These are phyloP conservation scores for Colius striatus DNA, from an alignment of 2,113 vertebrate species.

Conservation along the genomic window DNA sequence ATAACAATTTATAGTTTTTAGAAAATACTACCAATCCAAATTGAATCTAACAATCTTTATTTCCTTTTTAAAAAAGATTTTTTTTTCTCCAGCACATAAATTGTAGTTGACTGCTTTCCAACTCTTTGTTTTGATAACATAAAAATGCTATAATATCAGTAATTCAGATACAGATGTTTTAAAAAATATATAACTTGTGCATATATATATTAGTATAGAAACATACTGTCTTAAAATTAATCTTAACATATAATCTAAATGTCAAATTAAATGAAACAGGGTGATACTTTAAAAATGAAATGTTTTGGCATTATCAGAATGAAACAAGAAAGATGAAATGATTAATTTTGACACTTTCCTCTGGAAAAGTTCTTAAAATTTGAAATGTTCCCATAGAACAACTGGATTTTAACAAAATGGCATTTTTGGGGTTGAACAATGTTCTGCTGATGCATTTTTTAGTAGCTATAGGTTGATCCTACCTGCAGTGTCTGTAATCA, in stretches of 20 bases:
- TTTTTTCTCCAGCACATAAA: neutral
- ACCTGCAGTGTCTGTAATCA: neutral
- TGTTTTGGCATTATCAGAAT: constrained; percentile 35
- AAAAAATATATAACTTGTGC: neutral
- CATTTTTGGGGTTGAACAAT: neutral
- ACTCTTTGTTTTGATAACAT: neutral
- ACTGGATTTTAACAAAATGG: neutral
- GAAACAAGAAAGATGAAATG: constrained; percentile 15
- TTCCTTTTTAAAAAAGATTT: neutral
- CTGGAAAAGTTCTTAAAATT: neutral
- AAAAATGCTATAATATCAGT: neutral
- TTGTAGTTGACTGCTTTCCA: neutral
- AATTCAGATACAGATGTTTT: neutral
- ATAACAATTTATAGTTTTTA: neutral
- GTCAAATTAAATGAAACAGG: neutral
- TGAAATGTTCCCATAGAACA: neutral
- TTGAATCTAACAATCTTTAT: neutral
- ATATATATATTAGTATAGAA: neutral
- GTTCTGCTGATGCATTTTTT: neutral
- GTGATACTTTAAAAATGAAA: neutral
- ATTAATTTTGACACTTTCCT: constrained; percentile 44
- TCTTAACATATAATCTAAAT: neutral
- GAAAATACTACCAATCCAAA: neutral
- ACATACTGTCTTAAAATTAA: neutral
- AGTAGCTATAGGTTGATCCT: neutral